A percentile compares a stretch with the other conserved stretches of the same genome.
These are phyloP conservation scores for Ceratina japonica DNA, from an alignment of 1,140 invertebrate genomes.

Conservation along the genomic window DNA sequence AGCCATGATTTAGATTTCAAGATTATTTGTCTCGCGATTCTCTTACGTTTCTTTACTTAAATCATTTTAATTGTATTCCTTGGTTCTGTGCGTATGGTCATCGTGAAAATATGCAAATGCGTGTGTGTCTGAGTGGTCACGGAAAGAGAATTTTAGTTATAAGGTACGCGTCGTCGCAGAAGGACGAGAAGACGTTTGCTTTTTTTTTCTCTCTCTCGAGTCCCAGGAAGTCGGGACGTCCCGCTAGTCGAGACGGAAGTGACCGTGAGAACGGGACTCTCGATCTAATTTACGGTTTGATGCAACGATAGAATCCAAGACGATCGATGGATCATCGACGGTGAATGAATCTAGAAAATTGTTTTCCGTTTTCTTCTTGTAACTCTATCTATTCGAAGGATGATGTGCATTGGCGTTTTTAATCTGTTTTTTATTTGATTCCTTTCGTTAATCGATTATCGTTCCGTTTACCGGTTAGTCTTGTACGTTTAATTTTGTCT, in stretches of 20 bases:
- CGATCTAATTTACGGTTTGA: neutral
- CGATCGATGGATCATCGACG: constrained; percentile 43
- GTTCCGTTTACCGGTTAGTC: neutral
- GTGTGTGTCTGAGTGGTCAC: neutral
- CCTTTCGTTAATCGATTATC: neutral
- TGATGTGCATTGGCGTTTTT: neutral
- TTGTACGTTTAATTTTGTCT: neutral
- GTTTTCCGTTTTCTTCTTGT: neutral
- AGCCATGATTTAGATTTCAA: neutral
- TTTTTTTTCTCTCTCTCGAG: constrained; percentile 10
- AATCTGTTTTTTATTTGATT: neutral
- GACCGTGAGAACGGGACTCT: neutral
- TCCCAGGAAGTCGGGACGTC: constrained; percentile 56
- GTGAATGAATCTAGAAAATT: neutral
- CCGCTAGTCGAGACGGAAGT: constrained; percentile 16
- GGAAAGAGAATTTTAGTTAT: neutral
- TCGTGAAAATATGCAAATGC: neutral
- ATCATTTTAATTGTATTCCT: neutral
- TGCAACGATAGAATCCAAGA: constrained; percentile 18
- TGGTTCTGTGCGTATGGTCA: neutral
- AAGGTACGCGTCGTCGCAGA: neutral
- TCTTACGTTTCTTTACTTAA: neutral
- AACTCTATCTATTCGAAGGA: neutral
- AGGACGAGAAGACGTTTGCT: too few relatives aligned
- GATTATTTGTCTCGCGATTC: neutral